Evolutionary conservation across 2,888 invertebrate genomes (phyloP), one percentile per base, ranked within the genome.

Genomic region (Augochlorella aurata): DNA sequence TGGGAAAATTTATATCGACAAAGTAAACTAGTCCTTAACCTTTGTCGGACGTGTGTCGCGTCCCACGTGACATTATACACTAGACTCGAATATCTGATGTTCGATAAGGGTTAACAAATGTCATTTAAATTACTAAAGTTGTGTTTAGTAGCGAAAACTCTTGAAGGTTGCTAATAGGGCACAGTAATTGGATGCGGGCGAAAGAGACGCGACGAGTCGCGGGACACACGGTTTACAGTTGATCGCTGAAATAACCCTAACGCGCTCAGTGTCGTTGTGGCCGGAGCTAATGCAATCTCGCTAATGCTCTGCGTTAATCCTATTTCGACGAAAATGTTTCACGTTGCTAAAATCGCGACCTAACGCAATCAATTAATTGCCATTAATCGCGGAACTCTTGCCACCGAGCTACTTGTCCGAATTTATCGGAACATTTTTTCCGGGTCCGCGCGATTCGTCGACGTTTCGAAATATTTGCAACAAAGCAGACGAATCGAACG

Each of bases 251-350:
- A 70, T n/a, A 58, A 70, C 24, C 52, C 18, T 52, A n/a, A 52
- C 21, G 9, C 24, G 58, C 29, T 47, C 38, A 58, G 29, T 24
- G 47, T 54, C 71, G 63, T 67, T 75, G 50, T 63, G 70, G 58
- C 49, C 38, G 38, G 68, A 29, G 68, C 24, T 82, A 81, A 81
- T 72, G 58, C 70, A 81, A 82, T 77, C 77, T 61, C 65, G 81
- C 73, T 82, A 81, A 81, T 73, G 73, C 21, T n/a, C 58, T 12
- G 70, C 77, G 82, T 73, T 82, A 82, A 82, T 77, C 69, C 66
- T 24, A n/a, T 82, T 82, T 72, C 63, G 65, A 66, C 47, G 77
- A 73, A 81, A 82, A 81, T 73, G 81, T 77, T 73, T 69, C 81
- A 24, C 81, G 58, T 68, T 82, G 52, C 63, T 75, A 74, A 81